A percentile compares a stretch with the other conserved stretches of the same genome.
These are phyloP conservation scores for Gracilinanus agilis DNA, from an alignment of 2,113 vertebrate genomes.

Conservation along the genomic window DNA sequence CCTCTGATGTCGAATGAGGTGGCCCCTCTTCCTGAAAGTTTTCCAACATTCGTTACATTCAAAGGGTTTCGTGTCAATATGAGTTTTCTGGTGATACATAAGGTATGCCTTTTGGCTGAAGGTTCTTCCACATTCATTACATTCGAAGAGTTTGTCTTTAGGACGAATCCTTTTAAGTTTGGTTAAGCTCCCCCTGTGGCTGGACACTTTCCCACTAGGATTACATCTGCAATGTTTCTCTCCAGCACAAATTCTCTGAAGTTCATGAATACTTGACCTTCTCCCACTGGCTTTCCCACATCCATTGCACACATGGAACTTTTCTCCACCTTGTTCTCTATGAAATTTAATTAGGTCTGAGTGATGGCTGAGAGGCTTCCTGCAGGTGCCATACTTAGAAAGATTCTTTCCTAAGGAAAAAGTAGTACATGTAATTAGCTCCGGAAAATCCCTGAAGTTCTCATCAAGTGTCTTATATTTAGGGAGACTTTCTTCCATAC, in stretches of 20 bases:
- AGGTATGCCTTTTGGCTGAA: neutral
- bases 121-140: neutral
- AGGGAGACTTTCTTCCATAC: neutral
- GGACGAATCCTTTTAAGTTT: neutral
- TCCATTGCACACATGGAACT: neutral
- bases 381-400: neutral
- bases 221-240: neutral
- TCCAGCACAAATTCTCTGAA: neutral
- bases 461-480: neutral
- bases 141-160: neutral
- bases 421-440: neutral
- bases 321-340: neutral
- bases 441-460: neutral
- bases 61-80: neutral
- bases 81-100: neutral
- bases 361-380: neutral
- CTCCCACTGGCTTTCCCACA: neutral
- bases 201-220: neutral
- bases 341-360: neutral
- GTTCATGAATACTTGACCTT: neutral
- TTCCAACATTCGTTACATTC: constrained; percentile 1
- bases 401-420: neutral
- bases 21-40: neutral
- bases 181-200: neutral
- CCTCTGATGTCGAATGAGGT: neutral